phyloP scores from a whole-genome alignment of 2,888 invertebrate genomes.

The Linyphia triangularis region DNA sequence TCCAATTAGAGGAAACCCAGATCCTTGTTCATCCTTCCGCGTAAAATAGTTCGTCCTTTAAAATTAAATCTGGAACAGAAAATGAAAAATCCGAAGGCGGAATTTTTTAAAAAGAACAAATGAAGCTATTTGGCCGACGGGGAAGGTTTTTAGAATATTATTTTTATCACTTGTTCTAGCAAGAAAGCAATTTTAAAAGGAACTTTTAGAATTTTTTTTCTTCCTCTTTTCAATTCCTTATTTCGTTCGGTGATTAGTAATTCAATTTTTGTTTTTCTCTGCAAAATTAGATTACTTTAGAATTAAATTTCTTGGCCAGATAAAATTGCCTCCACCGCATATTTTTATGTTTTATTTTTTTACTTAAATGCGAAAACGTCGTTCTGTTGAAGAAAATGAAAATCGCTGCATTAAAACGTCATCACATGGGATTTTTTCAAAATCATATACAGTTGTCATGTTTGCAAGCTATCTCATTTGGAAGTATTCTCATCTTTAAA shows the following conservation, averaged over 20 bases:
- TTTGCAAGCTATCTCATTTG: not conserved
- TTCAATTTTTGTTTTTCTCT: constrained; percentile 43
- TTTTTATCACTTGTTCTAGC: constrained; percentile 49
- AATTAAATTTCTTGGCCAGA: constrained; percentile 54
- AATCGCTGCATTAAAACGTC: constrained; percentile 28
- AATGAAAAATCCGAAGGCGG: constrained; percentile 48
- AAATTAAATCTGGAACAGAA: constrained; percentile 62
- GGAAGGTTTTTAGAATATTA: constrained; percentile 47
- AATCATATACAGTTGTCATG: constrained; percentile 19
- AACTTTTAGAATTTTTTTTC: constrained; percentile 43
- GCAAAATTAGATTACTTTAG: constrained; percentile 55
- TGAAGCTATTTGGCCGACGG: constrained; percentile 55
- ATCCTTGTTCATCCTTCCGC: constrained; percentile 53
- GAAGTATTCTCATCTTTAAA: not conserved
- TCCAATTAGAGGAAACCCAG: constrained; percentile 50
- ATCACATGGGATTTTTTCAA: constrained; percentile 3
- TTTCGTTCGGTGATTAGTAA: constrained; percentile 60
- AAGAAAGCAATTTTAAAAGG: constrained; percentile 49
- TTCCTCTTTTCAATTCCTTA: constrained; percentile 27
- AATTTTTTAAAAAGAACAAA: constrained; percentile 51
- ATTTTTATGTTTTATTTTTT: constrained; percentile 22
- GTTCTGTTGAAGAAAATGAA: not conserved
- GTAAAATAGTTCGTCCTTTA: constrained; percentile 64
- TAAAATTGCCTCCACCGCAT: constrained; percentile 18
- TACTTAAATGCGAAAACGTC: not conserved